Base-by-base conservation (phyloP, 2,888 invertebrate species). In the Scaptomyza cyrtandrae region DNA sequence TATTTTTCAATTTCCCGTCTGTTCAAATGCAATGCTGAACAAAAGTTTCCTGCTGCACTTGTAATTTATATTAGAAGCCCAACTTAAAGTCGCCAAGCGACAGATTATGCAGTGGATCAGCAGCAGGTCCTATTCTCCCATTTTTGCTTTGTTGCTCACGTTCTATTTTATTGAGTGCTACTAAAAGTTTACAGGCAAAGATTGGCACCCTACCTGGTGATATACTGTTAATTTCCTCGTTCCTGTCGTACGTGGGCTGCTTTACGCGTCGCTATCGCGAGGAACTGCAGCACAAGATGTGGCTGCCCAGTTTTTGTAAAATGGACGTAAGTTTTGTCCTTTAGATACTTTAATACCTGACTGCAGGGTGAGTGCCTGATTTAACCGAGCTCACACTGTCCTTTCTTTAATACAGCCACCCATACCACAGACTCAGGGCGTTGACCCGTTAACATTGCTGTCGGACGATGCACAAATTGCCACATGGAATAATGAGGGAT, bases 201-300 rank as follows among this genome's bases (percentile, higher is more conserved):
- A 96, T 96, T 56, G 93, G 94, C 54, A 97, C 97, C 75, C 93
- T 98, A 64, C 98, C 98, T 2, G 98, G 98, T n/a, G 98, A 99
- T 90, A 95, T 98, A 56, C 93, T 98, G 10, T 92, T 98, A 69
- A 95, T 97, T 58, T 96, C 98, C 9, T 98, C 98, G 9, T 98
- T 98, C 92, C 96, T 98, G 60, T 98, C 98, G 0, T 99, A 98
- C 92, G 97, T 98, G 57, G 98, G 98, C 24, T 98, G 98, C 91
- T 99, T 99, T 92, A 97, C 97, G 62, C 95, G 96, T 81, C 94
- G 94, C 66, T 99, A 98, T 90, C 94, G 98, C 55, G 90, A 94
- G 53, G 96, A 97, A 85, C 94, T 99, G 63, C 94, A 97, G 89
- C 93, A 96, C 33, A 94, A 95, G 46, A 94, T 95, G 90, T 98